These are phyloP conservation scores for Euclidia mi DNA, from an alignment of 2,888 invertebrate species.

Conservation along the genomic window DNA sequence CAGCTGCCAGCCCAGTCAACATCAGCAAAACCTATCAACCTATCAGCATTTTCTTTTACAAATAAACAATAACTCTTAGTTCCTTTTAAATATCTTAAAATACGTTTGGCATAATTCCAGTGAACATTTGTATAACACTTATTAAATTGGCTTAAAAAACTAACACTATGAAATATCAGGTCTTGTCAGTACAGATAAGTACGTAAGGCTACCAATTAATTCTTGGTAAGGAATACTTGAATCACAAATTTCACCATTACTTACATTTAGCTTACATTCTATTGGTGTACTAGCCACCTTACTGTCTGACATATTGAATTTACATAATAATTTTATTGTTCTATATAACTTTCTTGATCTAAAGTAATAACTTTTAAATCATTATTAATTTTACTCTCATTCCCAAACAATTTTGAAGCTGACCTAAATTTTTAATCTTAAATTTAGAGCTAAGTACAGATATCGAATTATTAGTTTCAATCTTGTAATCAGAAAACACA, in stretches of 20 bases:
- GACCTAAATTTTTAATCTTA: conserved; percentile 16
- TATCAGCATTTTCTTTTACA: no score
- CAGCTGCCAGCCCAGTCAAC: no score
- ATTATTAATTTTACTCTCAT: conserved; percentile 11
- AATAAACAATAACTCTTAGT: no score
- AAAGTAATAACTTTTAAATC: conserved; percentile 3
- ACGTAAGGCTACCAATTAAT: conserved; percentile 7
- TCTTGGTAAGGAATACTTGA: conserved; percentile 19
- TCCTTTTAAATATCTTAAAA: conserved; percentile 1
- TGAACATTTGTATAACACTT: neutral
- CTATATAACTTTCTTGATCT: conserved; percentile 13
- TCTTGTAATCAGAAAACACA: neutral
- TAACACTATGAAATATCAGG: no score
- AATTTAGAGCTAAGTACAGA: neutral
- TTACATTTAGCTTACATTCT: conserved; percentile 11
- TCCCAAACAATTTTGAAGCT: conserved; percentile 11
- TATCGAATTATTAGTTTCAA: conserved; percentile 3
- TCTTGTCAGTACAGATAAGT: conserved; percentile 7
- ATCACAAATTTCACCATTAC: no score
- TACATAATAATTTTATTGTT: conserved; percentile 12
- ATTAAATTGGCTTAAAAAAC: conserved; percentile 9
- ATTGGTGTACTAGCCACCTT: conserved; percentile 11
- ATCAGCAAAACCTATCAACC: no score
- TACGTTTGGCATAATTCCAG: neutral
- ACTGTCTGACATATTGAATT: conserved; percentile 6